Evolutionary conservation across 2,797 vertebrate genomes (phyloP).

Genomic region (Toxotes lorentzi): DNA sequence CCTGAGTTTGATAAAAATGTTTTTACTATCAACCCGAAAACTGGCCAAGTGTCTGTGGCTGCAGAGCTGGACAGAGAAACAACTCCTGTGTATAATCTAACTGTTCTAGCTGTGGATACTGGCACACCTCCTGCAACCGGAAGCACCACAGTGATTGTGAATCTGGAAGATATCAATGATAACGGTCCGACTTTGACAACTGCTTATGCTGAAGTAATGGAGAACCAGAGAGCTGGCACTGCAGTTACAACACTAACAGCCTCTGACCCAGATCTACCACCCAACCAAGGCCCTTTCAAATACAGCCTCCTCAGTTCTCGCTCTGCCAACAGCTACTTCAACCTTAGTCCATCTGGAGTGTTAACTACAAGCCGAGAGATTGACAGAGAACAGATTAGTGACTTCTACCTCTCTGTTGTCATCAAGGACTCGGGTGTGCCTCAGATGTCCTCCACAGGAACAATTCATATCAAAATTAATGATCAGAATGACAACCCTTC

Average conservation of each 20-base stretch:
- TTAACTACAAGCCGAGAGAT: conserved; percentile 94
- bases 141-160: conserved; percentile 91
- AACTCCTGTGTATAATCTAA: conserved; percentile 93
- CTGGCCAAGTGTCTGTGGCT: conserved; percentile 95
- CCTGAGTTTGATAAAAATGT: conserved; percentile 88
- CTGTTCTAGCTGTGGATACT: conserved; percentile 92
- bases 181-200: conserved; percentile 92
- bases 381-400: conserved; percentile 94
- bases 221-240: conserved; percentile 93
- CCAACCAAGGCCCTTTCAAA: conserved; percentile 95
- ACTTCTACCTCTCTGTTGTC: conserved; percentile 93
- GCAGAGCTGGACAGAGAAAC: conserved; percentile 94
- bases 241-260: conserved; percentile 90
- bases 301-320: conserved; percentile 92
- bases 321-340: conserved; percentile 93
- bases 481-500: conserved; percentile 99
- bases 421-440: conserved; percentile 96
- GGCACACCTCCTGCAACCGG: conserved; percentile 94
- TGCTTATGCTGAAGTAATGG: conserved; percentile 90
- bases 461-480: conserved; percentile 90
- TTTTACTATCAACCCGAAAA: conserved; percentile 95
- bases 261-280: conserved; percentile 93
- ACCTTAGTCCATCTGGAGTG: conserved; percentile 89
- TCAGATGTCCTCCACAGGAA: conserved; percentile 98
- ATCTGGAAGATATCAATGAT: conserved; percentile 97